Conservation (phyloP, 2,113 vertebrate genomes). For the Corvus moneduloides region DNA sequence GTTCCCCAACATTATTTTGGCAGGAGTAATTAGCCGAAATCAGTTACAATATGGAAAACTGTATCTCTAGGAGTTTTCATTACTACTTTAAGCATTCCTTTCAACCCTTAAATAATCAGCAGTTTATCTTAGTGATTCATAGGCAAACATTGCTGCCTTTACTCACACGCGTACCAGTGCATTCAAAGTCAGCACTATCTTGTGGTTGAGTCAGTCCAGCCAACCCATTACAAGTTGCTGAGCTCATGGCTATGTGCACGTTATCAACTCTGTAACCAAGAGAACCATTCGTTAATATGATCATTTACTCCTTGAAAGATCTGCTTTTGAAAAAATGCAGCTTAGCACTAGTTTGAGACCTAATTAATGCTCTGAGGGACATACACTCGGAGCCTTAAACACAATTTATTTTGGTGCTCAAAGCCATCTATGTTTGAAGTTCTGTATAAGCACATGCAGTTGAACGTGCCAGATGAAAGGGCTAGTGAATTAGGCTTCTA, state of each 20-base stretch:
- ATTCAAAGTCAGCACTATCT: background rate
- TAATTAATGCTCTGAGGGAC: background rate
- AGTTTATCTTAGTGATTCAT: background rate
- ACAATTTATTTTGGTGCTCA: background rate
- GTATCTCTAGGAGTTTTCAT: background rate
- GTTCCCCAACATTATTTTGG: background rate
- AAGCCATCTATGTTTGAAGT: background rate
- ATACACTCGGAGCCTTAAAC: background rate
- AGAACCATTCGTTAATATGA: background rate
- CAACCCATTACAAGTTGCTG: accelerated
- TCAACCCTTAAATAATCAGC: background rate
- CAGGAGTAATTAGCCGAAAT: background rate
- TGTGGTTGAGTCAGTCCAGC: background rate
- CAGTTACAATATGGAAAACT: background rate
- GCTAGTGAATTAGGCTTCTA: background rate
- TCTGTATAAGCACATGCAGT: background rate
- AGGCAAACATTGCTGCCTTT: background rate
- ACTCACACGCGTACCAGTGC: accelerated
- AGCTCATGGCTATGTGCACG: background rate
- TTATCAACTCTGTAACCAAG: background rate
- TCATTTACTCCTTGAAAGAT: background rate
- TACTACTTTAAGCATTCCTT: background rate
- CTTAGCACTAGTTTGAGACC: background rate
- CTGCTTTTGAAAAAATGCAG: background rate
- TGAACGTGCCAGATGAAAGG: background rate